These are phyloP conservation scores for Panagrolaimus sp. DNA, from an alignment of 1,140 invertebrate genomes.

Conservation along the genomic window DNA sequence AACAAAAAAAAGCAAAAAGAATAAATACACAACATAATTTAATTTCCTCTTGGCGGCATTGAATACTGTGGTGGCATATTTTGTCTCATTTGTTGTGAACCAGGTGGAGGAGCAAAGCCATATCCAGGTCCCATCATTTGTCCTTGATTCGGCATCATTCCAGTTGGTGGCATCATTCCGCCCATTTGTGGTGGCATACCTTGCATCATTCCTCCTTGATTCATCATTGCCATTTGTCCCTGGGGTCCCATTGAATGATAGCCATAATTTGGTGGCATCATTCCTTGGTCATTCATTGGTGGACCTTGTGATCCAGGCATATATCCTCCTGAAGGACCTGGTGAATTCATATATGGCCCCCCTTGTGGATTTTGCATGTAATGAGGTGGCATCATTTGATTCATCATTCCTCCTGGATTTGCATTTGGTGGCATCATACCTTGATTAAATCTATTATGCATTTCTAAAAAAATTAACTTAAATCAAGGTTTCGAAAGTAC, in stretches of 20 bases:
- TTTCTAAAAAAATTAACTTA: background rate
- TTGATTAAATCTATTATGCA: background rate
- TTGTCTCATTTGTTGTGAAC: background rate
- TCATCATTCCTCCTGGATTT: background rate
- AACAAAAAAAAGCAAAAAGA: too few species aligned
- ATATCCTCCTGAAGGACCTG: background rate
- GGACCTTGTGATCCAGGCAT: background rate
- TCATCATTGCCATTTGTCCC: background rate
- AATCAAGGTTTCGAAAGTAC: background rate
- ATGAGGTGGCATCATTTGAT: background rate
- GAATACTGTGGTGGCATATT: background rate
- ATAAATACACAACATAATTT: too few species aligned
- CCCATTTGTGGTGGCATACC: background rate
- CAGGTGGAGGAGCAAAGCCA: background rate
- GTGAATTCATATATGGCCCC: background rate
- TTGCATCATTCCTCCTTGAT: conserved; percentile 11
- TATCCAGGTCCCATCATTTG: too few species aligned
- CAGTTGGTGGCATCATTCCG: background rate
- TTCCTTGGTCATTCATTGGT: background rate
- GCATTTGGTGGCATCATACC: conserved; percentile 1
- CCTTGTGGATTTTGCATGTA: background rate
- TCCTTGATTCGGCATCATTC: background rate
- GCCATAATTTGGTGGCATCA: background rate
- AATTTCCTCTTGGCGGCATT: background rate
- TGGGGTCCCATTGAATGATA: background rate